Base-by-base conservation (phyloP, 2,113 vertebrate genomes). In the Cyphomyrus plagiostoma region DNA sequence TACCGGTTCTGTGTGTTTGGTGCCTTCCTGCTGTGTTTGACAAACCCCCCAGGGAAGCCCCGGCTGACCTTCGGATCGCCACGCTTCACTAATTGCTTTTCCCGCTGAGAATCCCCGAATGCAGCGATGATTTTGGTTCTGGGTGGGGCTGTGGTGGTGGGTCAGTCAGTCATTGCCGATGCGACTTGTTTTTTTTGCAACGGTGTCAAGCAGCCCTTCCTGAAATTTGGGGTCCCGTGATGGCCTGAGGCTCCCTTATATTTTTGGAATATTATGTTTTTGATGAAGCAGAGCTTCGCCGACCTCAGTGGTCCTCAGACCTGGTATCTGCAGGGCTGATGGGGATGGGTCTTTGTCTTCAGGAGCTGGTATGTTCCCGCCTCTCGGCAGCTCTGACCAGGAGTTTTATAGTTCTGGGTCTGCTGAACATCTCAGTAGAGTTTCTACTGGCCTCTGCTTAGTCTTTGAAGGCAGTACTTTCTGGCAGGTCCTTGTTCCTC, bases 21-120 rank as follows among this genome's bases (percentile, higher is more conserved):
- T 42, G 13, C 80, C 45, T 83, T 83, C 19, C 39, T 80, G 50
- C 48, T 42, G 35, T 52, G 74, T 10, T 39, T 48, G 15, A 23
- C 39, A 30, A 45, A 90, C 86, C 89, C 90, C 66, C 91, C 91
- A 58, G 84, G 80, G 83, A 90, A 91, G 90, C 62, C 90, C 92
- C 88, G 91, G 91, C 90, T 88, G 89, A 89, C 91, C 70, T 87
- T 58, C 90, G 91, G 91, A 92, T 92, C 87, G 62, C 89, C 88
- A 84, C 15, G 90, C 62, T 89, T 87, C 90, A 66, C 91, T 93
- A 92, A 92, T 93, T 91, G 89, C 91, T 91, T 93, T 91, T 89
- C 88, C 88, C 85, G 89, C 92, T 50, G 88, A 85, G 82, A 49
- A 88, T 42, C 30, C 86, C 87, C 52, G 30, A 89, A 89, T 77